Evolutionary conservation across 2,888 invertebrate species (phyloP).

Genomic region (Plebejus anna): DNA sequence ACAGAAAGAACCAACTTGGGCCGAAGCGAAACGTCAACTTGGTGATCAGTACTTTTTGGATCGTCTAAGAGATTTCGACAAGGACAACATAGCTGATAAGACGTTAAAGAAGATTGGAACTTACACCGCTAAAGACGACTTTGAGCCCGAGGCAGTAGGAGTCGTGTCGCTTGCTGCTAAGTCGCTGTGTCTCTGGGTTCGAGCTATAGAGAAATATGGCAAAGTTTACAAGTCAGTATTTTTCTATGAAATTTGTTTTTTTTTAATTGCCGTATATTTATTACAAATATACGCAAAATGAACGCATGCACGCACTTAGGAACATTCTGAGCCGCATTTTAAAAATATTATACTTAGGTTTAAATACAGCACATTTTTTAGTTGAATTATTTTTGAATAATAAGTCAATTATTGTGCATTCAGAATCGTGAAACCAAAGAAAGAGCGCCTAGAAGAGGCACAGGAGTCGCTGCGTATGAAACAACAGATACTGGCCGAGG

Average conservation of each 20-base stretch:
- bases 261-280: background rate
- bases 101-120: slow-evolving; percentile 88
- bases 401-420: background rate
- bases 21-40: slow-evolving; percentile 91
- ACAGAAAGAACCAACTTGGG: slow-evolving; percentile 90
- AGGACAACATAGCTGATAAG: slow-evolving; percentile 91
- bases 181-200: slow-evolving; percentile 93
- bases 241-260: background rate
- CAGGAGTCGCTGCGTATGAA: slow-evolving; percentile 87
- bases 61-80: slow-evolving; percentile 90
- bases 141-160: slow-evolving; percentile 93
- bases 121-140: slow-evolving; percentile 90
- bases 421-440: slow-evolving; percentile 92
- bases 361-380: too few relatives aligned
- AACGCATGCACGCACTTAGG: too few relatives aligned
- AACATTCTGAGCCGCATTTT: too few relatives aligned
- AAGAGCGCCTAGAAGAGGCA: slow-evolving; percentile 89
- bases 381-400: slow-evolving; percentile 32
- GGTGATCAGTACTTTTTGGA: slow-evolving; percentile 90
- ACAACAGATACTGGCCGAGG: slow-evolving; percentile 88
- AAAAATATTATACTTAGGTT: too few relatives aligned
- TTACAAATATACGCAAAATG: too few relatives aligned
- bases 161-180: slow-evolving; percentile 91
- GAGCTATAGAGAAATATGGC: slow-evolving; percentile 94
- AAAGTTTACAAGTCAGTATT: slow-evolving; percentile 87